These are phyloP conservation scores for Brachyptera putata DNA, from an alignment of 2,888 invertebrate genomes.

Conservation along the genomic window DNA sequence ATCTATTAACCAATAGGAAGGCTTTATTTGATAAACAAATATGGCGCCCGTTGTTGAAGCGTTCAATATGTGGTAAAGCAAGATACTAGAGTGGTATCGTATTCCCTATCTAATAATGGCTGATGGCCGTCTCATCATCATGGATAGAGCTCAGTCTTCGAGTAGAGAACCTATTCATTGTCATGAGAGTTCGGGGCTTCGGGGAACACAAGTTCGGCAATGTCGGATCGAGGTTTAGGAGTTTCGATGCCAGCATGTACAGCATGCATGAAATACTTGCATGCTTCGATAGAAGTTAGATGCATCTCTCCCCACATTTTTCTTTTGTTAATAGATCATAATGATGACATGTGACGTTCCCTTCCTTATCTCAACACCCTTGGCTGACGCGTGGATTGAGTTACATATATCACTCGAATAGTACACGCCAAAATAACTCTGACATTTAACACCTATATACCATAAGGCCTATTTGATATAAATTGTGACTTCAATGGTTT, in stretches of 20 bases:
- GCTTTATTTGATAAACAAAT: neutral
- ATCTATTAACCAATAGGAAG: slow-evolving; percentile 1
- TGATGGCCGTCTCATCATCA: too few species aligned
- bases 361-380: too few species aligned
- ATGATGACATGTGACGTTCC: slow-evolving; percentile 3
- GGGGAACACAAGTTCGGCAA: too few species aligned
- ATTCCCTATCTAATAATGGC: neutral
- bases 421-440: neutral
- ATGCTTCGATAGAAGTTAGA: too few species aligned
- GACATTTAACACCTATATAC: slow-evolving; percentile 2
- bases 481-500: neutral
- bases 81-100: neutral
- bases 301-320: neutral
- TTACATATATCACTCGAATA: neutral
- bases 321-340: slow-evolving; percentile 13
- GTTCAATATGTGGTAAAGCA: slow-evolving; percentile 1
- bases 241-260: too few species aligned
- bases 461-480: too few species aligned
- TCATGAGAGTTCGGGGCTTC: too few species aligned
- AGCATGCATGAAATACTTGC: too few species aligned
- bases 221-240: too few species aligned
- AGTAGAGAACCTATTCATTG: too few species aligned
- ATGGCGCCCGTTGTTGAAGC: neutral
- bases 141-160: too few species aligned
- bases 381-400: neutral